These are phyloP conservation scores for Cnemophilus loriae DNA, from an alignment of 2,113 vertebrate species.

Conservation along the genomic window DNA sequence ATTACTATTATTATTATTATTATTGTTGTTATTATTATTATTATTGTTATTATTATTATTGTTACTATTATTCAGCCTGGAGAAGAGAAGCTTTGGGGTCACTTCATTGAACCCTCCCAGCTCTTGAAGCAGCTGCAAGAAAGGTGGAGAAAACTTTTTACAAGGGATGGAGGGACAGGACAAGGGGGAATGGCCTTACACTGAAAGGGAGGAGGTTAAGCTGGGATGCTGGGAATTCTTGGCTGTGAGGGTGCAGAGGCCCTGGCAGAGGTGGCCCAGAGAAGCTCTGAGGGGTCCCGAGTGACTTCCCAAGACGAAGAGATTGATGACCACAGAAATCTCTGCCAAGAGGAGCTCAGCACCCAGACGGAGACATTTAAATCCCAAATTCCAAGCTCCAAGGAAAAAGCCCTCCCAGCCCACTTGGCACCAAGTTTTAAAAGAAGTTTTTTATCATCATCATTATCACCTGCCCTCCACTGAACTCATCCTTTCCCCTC, in stretches of 20 bases:
- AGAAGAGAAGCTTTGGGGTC: neutral
- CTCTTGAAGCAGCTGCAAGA: neutral
- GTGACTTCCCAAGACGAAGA: neutral
- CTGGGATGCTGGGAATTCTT: neutral
- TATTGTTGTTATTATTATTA: no score
- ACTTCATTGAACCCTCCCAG: neutral
- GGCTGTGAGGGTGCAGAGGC: neutral
- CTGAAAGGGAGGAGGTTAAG: rapidly evolving
- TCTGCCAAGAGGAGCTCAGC: neutral
- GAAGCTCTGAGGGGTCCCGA: neutral
- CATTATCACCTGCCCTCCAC: neutral
- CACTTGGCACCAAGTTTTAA: neutral
- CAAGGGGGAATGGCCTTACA: neutral
- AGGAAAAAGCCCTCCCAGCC: neutral
- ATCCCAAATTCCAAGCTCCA: neutral
- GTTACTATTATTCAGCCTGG: neutral
- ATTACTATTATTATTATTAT: no score
- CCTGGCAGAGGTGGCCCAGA: neutral
- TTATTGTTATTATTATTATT: neutral
- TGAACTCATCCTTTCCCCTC: neutral
- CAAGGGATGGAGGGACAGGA: neutral
- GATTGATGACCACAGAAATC: neutral
- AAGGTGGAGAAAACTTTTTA: neutral
- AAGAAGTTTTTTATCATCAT: neutral
- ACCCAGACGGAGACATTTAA: neutral